Base-by-base conservation (phyloP, 1,140 invertebrate genomes). In the Bacillus rossius region DNA sequence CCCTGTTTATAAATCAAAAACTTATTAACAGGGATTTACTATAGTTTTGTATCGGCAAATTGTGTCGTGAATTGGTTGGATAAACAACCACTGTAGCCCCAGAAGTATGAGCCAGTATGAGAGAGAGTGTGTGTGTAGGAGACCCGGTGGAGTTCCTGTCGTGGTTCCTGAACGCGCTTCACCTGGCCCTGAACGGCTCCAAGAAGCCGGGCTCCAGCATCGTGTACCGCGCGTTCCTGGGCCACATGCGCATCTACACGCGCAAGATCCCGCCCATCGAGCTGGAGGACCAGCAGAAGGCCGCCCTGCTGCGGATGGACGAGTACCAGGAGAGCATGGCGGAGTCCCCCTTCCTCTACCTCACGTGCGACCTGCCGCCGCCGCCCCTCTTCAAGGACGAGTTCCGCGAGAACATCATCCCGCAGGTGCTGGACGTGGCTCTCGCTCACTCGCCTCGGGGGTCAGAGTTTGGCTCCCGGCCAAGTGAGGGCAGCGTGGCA, bases 301-400 rank as follows among this genome's bases (percentile, higher is more conserved):
- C 85, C 54, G 84, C 86, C 53, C 71, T 94, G 25, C 69, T 95
- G 26, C 79, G 81, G 48, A 91, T 89, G 8, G 85, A 92, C 2
- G 95, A 98, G 68, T 98, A 96, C 72, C 84, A 84, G 59, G 92
- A 96, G 72, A 85, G 84, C 63, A 81, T 87, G 29, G 90, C 92
- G 10, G 90, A 96, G 62, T 92, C 90, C 14, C 92, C 92, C 26
- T 99, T 98, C 76, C 77, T 99, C 19, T 99, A 96, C 75, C 77
- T 99, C 50, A 98, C 96, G 5, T 96, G 96, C 73, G 96, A 99
- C 77, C 77, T 99, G 47, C 96, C 97, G 2, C 89, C 96, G 1
- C 92, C 94, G 2, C 97, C 96, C 10, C 79, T 99, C 8, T 99
- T 97, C 68, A 96, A 94, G 67, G 96, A 99, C 78, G 96, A 98